These are phyloP conservation scores for Parochlus steinenii DNA, from an alignment of 2,888 invertebrate species.

Conservation along the genomic window DNA sequence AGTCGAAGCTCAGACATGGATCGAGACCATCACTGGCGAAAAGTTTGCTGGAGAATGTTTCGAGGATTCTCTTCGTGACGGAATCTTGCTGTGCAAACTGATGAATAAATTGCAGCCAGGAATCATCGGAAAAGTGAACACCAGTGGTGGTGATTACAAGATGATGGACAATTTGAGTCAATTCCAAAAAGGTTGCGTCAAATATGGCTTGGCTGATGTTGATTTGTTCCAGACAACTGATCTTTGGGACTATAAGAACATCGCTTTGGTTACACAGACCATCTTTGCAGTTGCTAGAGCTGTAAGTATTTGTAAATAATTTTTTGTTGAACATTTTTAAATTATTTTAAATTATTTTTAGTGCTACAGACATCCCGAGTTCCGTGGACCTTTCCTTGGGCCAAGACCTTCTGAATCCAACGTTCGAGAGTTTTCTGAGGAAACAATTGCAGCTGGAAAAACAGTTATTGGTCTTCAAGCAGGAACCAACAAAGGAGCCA, in stretches of 20 bases:
- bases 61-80: constrained; percentile 67
- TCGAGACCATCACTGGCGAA: constrained; percentile 65
- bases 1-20: constrained; percentile 68
- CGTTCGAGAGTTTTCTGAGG: constrained; percentile 62
- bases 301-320: constrained; percentile 31
- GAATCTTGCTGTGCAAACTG: constrained; percentile 70
- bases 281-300: constrained; percentile 79
- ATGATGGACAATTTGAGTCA: constrained; percentile 92
- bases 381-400: constrained; percentile 66
- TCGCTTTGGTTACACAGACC: constrained; percentile 71
- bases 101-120: constrained; percentile 83
- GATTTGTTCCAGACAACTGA: constrained; percentile 87
- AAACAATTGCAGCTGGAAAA: constrained; percentile 67
- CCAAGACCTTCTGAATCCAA: constrained; percentile 78
- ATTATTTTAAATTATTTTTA: constrained; percentile 1
- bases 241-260: constrained; percentile 80
- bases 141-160: constrained; percentile 78
- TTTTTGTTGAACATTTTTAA: not conserved
- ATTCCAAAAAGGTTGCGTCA: constrained; percentile 66
- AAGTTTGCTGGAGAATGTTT: constrained; percentile 50
- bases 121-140: constrained; percentile 66
- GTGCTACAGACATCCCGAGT: constrained; percentile 61
- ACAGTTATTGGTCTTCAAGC: constrained; percentile 75
- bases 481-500: constrained; percentile 70
- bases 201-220: constrained; percentile 69